Evolutionary conservation across 2,888 invertebrate species (phyloP).

Genomic region (Epicampocera succincta): DNA sequence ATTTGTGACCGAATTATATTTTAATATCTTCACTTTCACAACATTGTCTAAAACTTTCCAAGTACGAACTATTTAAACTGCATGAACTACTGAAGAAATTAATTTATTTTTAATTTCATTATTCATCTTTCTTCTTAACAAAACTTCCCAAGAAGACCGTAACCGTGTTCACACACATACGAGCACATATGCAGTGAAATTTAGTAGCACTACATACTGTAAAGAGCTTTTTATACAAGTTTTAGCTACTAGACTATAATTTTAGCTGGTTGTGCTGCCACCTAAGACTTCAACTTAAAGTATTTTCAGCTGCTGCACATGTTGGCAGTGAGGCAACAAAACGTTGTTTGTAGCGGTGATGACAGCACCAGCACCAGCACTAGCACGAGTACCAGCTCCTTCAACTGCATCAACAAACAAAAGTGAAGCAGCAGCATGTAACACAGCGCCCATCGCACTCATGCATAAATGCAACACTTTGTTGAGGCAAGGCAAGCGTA

Average conservation of each 20-base stretch:
- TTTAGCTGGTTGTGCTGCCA: constrained; percentile 44
- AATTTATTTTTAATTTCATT: too few species aligned
- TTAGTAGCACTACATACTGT: constrained; percentile 9
- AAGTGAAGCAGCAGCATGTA: not conserved
- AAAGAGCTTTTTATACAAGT: constrained; percentile 41
- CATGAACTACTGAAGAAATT: too few species aligned
- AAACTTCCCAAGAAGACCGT: not conserved
- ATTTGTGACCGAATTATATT: too few species aligned
- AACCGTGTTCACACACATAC: not conserved
- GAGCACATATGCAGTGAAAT: not conserved
- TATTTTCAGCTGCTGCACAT: constrained; percentile 17
- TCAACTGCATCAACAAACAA: not conserved
- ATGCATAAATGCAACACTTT: constrained; percentile 62
- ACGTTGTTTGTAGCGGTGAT: constrained; percentile 25
- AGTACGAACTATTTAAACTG: too few species aligned
- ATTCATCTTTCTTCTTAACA: not conserved
- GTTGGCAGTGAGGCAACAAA: not conserved
- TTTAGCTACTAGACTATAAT: constrained; percentile 53
- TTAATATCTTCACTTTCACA: too few species aligned
- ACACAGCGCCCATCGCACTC: not conserved
- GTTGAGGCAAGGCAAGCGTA: constrained; percentile 53
- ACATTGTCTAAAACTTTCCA: too few species aligned
- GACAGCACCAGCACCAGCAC: constrained; percentile 36
- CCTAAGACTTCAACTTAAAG: constrained; percentile 40
- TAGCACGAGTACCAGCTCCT: constrained; percentile 19